Evolutionary conservation across 2,888 invertebrate species (phyloP).

Genomic region (Eupithecia pulchellata): DNA sequence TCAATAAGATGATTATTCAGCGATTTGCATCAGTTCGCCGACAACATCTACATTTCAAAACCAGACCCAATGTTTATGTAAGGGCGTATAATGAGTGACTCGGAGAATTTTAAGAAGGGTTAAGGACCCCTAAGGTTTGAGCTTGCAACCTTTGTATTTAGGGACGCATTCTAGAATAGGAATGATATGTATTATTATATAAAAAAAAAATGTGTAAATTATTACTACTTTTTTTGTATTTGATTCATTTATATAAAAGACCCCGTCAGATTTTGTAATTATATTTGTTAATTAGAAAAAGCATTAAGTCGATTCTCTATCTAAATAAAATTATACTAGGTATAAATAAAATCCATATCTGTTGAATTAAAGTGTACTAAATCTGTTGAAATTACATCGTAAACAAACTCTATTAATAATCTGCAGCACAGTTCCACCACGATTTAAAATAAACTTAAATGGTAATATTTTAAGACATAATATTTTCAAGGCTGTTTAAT

Average conservation of each 20-base stretch:
- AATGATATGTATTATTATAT: too few species aligned
- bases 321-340: neutral
- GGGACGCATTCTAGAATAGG: neutral
- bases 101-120: slow-evolving; percentile 17
- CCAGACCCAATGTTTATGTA: slow-evolving; percentile 44
- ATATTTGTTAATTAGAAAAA: neutral
- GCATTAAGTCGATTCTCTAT: neutral
- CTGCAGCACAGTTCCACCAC: too few species aligned
- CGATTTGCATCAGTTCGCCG: slow-evolving; percentile 72
- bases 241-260: too few species aligned
- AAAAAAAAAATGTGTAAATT: too few species aligned
- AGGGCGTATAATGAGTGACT: slow-evolving; percentile 29
- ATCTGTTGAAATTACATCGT: neutral
- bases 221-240: too few species aligned
- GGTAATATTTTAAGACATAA: too few species aligned
- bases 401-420: neutral
- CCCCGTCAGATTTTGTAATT: too few species aligned
- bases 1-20: slow-evolving; percentile 76
- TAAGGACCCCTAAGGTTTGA: neutral
- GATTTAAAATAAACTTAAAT: too few species aligned
- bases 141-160: neutral
- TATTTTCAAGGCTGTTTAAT: neutral
- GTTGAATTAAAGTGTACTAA: neutral
- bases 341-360: neutral
- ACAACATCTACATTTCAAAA: slow-evolving; percentile 75